Evolutionary conservation across 1,140 invertebrate genomes (phyloP).

Genomic region (Aphaenogaster ashmeadi): DNA sequence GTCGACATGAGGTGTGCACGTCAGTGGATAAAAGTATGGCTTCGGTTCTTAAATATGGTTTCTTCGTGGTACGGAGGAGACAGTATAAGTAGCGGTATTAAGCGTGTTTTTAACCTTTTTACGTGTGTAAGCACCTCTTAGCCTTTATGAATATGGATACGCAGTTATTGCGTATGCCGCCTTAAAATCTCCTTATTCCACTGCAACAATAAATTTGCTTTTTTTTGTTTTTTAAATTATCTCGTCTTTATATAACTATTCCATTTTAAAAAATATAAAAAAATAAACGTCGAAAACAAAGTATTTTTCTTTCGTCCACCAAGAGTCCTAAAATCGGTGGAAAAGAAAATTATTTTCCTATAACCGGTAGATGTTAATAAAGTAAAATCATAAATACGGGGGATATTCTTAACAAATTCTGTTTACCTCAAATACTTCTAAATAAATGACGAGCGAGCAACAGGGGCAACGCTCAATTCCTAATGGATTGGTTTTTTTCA

Average conservation of each 20-base stretch:
- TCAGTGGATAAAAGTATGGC: constrained; percentile 55
- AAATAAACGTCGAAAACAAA: not conserved
- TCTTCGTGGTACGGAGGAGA: constrained; percentile 63
- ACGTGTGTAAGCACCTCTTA: constrained; percentile 48
- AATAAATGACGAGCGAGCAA: constrained; percentile 47
- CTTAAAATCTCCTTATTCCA: constrained; percentile 14
- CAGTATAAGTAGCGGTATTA: constrained; percentile 68
- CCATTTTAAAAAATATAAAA: not conserved
- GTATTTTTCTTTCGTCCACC: not conserved
- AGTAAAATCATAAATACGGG: not conserved
- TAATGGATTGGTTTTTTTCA: constrained; percentile 63
- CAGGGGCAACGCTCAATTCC: constrained; percentile 42
- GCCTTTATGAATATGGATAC: constrained; percentile 54
- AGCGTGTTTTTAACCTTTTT: constrained; percentile 55
- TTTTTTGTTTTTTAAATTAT: not conserved
- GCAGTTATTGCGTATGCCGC: not conserved
- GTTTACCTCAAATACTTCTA: constrained; percentile 34
- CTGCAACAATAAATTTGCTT: not conserved
- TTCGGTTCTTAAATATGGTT: constrained; percentile 80
- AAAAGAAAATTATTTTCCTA: not conserved
- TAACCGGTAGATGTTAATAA: constrained; percentile 7
- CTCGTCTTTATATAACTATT: constrained; percentile 6
- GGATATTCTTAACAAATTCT: constrained; percentile 30
- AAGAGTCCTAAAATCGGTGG: not conserved
- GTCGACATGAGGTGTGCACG: constrained; percentile 12